Percentiles rank a stretch among this genome's conserved stretches.
Conservation (phyloP, 2,797 vertebrate genomes). For the Chloroceryle inda region DNA sequence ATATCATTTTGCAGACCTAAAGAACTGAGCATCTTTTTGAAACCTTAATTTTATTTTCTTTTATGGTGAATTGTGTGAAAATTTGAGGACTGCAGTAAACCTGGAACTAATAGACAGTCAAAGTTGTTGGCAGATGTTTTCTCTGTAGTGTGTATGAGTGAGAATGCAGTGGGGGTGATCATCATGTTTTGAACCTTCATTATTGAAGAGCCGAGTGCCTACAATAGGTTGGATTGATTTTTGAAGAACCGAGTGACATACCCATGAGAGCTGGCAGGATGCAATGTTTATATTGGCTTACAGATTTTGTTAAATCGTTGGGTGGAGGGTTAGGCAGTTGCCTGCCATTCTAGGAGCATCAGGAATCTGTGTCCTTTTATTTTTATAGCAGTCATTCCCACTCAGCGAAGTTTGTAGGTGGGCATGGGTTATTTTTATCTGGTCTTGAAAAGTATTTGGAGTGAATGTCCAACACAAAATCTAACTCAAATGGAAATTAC, state of each 20-base stretch:
- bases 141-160: background rate
- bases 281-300: background rate
- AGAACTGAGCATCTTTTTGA: background rate
- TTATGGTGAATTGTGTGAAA: background rate
- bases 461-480: fast-evolving
- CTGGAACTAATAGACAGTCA: background rate
- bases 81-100: background rate
- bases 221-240: background rate
- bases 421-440: background rate
- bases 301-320: background rate
- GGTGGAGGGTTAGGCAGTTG: fast-evolving
- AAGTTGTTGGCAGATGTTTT: background rate
- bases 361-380: background rate
- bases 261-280: background rate
- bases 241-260: background rate
- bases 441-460: background rate
- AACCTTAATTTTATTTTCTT: background rate
- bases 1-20: background rate
- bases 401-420: background rate
- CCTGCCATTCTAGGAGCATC: background rate
- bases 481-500: background rate
- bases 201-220: background rate
- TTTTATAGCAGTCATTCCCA: background rate
- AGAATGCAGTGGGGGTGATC: background rate
- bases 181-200: background rate